Evolutionary conservation across 2,113 vertebrate genomes (phyloP).

Genomic region (Benitochromis conjunctus): DNA sequence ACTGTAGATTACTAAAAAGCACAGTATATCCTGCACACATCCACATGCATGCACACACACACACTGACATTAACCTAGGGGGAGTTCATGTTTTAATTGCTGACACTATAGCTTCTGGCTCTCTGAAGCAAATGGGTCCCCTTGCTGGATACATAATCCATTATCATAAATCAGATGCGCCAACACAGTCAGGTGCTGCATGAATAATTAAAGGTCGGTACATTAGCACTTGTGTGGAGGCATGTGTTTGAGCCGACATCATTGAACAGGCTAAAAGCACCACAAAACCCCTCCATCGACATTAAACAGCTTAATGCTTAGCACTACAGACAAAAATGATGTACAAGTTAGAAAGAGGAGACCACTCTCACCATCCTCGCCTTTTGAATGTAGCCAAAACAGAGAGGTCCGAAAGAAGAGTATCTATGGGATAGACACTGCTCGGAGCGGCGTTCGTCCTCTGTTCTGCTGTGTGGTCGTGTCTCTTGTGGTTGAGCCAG

Average conservation of each 20-base stretch:
- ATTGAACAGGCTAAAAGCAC: slow-evolving; percentile 54
- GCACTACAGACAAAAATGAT: slow-evolving; percentile 23
- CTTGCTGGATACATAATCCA: slow-evolving; percentile 71
- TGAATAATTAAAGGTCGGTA: slow-evolving; percentile 77
- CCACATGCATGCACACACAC: neutral
- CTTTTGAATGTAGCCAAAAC: slow-evolving; percentile 14
- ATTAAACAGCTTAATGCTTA: slow-evolving; percentile 47
- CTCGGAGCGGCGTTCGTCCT: slow-evolving; percentile 46
- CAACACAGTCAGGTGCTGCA: slow-evolving; percentile 73
- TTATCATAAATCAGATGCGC: slow-evolving; percentile 75
- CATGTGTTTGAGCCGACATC: slow-evolving; percentile 47
- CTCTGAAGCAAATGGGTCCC: slow-evolving; percentile 64
- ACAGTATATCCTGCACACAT: neutral
- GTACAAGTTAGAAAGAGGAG: slow-evolving; percentile 27
- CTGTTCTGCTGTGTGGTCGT: neutral
- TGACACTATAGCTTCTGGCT: slow-evolving; percentile 67
- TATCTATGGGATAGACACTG: neutral
- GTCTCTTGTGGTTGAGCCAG: slow-evolving; percentile 34
- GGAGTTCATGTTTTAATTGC: slow-evolving; percentile 68
- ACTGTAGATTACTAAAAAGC: neutral
- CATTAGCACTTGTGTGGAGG: slow-evolving; percentile 67
- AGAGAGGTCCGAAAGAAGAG: slow-evolving; percentile 7
- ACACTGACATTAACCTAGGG: slow-evolving; percentile 29
- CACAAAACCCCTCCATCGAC: slow-evolving; percentile 36
- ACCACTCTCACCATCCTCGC: neutral